Evolutionary conservation across 2,888 invertebrate species (phyloP).

Genomic region (Anodontia alba): DNA sequence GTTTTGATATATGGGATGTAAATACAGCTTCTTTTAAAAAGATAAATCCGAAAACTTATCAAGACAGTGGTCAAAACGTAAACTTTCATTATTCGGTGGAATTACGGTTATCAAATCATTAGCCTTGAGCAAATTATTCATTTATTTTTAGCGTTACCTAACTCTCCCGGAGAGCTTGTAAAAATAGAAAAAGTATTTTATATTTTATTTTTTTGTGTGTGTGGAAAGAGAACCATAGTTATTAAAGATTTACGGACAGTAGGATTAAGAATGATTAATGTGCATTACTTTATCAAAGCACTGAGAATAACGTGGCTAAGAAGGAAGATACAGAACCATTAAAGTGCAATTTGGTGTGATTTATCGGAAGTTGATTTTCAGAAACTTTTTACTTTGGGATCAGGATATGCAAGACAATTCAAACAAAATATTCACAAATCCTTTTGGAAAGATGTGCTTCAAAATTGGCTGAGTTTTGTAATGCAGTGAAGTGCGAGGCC

Average conservation of each 20-base stretch:
- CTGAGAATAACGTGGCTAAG: background rate
- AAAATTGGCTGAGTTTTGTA: no score
- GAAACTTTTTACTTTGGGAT: background rate
- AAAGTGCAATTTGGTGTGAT: background rate
- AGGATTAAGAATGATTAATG: background rate
- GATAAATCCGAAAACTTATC: no score
- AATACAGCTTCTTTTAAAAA: no score
- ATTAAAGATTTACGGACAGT: background rate
- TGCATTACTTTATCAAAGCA: background rate
- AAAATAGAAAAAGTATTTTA: background rate
- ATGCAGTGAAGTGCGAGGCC: no score
- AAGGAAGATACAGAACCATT: background rate
- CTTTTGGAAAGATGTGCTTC: background rate
- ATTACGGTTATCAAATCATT: no score
- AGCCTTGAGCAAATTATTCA: background rate
- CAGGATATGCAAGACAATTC: background rate
- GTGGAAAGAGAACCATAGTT: background rate
- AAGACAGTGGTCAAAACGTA: no score
- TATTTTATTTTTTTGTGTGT: background rate
- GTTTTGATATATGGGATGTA: slow-evolving; percentile 29
- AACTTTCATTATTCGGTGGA: no score
- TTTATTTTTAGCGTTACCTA: background rate
- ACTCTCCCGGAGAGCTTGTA: background rate
- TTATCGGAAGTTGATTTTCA: background rate
- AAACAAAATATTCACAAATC: no score